These are phyloP conservation scores for Cettia cetti DNA, from an alignment of 2,113 vertebrate genomes.

Conservation along the genomic window DNA sequence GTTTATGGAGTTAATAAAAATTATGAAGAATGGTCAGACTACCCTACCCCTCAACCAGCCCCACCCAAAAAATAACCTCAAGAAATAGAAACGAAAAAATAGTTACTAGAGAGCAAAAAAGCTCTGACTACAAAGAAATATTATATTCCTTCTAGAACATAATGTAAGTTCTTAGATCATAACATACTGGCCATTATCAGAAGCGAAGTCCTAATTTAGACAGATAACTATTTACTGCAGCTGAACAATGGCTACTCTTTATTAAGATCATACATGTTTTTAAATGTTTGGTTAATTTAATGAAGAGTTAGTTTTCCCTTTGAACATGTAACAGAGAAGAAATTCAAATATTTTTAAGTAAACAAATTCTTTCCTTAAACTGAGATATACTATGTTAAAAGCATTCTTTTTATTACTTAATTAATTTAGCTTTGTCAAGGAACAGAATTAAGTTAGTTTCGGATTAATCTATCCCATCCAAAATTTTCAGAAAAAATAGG, in stretches of 20 bases:
- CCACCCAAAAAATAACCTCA: neutral
- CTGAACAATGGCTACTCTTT: neutral
- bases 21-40: neutral
- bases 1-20: neutral
- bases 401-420: neutral
- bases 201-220: neutral
- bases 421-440: neutral
- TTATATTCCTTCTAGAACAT: neutral
- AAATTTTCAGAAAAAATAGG: neutral
- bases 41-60: fast-evolving
- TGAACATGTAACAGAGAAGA: neutral
- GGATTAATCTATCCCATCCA: neutral
- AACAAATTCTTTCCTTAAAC: neutral
- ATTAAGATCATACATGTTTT: neutral
- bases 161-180: neutral
- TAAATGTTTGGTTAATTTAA: neutral
- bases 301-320: neutral
- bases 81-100: neutral
- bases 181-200: fast-evolving
- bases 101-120: neutral
- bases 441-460: neutral
- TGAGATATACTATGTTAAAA: neutral
- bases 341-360: neutral
- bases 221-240: neutral
- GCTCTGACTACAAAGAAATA: neutral